Base-by-base conservation (phyloP, 2,113 vertebrate genomes). In the Anoplopoma fimbria region DNA sequence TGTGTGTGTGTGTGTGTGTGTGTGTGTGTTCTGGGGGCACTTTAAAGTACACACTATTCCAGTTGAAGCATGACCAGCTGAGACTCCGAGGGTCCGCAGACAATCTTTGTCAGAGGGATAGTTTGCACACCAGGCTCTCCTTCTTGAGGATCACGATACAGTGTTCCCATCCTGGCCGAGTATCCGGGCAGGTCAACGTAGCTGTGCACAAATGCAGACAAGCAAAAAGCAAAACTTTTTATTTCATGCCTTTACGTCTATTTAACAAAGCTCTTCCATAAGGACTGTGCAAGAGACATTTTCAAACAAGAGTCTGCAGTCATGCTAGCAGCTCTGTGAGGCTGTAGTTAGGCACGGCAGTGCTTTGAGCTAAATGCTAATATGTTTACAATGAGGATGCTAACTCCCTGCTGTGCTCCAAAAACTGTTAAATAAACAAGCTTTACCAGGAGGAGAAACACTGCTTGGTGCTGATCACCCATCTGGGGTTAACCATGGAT, bases 401-500 rank as follows among this genome's bases (percentile, higher is more conserved):
- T 25, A 25, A 55, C 12, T 49, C 25, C 27, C 63, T 33, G 23
- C 47, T 53, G 19, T 15, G 27, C 45, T 58, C 17, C 15, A 62
- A 61, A 69, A 40, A 62, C 12, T 1, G 15, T 61, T 45, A 55
- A 78, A 65, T 68, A 36, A 72, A 74, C 34, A 21, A 68, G 55
- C 29, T 61, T 84, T 91, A 99, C 98, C 98, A 99, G 79, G 98
- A 99, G 29, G 96, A 96, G 93, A 99, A 98, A 79, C 98, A 99
- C 87, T 99, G 98, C 65, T 96, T 97, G 1, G 97, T 97, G 86
- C 98, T 98, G 95, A 99, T 97, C 82, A 99, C 96, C 98, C 98
- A 99, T 92, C 96, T 95, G 84, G 97, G 93, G 84, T 97, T 96
- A 80, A 99, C 97, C 84, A 99, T 88, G 36, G 97, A 96, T 0